These are phyloP conservation scores for Amaurobius ferox DNA, from an alignment of 2,888 invertebrate species.

Conservation along the genomic window DNA sequence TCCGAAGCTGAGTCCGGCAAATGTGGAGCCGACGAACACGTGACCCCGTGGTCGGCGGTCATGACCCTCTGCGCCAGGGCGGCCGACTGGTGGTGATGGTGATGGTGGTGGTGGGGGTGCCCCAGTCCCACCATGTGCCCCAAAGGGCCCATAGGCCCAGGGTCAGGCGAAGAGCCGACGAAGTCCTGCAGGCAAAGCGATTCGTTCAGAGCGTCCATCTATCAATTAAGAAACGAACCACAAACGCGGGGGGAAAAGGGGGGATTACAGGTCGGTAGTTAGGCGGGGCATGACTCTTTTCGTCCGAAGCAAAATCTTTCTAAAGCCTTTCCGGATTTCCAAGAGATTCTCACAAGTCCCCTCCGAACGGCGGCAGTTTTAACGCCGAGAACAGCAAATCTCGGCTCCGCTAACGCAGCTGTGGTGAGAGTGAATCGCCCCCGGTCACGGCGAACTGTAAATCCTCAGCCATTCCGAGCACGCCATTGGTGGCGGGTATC, in stretches of 20 bases:
- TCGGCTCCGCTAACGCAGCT: slow-evolving; percentile 37
- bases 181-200: slow-evolving; percentile 78
- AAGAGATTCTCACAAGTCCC: slow-evolving; percentile 8
- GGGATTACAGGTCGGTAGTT: slow-evolving; percentile 61
- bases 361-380: background rate
- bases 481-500: slow-evolving; percentile 27
- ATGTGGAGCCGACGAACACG: slow-evolving; percentile 54
- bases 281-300: slow-evolving; percentile 66
- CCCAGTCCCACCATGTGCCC: slow-evolving; percentile 71
- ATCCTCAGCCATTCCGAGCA: slow-evolving; percentile 45
- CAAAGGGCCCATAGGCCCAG: slow-evolving; percentile 67
- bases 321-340: slow-evolving; percentile 69
- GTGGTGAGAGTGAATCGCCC: slow-evolving; percentile 26
- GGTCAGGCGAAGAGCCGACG: slow-evolving; percentile 74
- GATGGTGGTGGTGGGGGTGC: slow-evolving; percentile 65
- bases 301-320: slow-evolving; percentile 39
- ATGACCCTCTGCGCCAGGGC: slow-evolving; percentile 43
- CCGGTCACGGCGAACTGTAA: slow-evolving; percentile 67
- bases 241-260: background rate
- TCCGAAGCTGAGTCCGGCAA: slow-evolving; percentile 66
- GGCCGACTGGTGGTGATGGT: slow-evolving; percentile 58
- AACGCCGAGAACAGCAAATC: slow-evolving; percentile 41
- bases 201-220: slow-evolving; percentile 74
- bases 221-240: slow-evolving; percentile 64
- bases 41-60: slow-evolving; percentile 62